These are phyloP conservation scores for Prosapia bicincta DNA, from an alignment of 2,888 invertebrate genomes.

Conservation along the genomic window DNA sequence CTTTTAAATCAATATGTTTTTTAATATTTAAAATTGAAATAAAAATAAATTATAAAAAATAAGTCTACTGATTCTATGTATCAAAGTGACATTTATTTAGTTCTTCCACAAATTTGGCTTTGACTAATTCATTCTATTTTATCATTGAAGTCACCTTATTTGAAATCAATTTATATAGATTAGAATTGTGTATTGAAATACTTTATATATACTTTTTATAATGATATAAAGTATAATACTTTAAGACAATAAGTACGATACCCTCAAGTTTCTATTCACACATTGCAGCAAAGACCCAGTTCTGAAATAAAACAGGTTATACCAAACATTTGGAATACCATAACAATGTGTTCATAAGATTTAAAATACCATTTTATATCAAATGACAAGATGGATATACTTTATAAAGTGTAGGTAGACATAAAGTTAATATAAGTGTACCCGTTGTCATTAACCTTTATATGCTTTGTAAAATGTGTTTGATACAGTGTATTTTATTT, in stretches of 20 bases:
- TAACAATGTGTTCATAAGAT: slow-evolving; percentile 2
- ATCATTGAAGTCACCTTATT: background rate
- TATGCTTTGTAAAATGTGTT: background rate
- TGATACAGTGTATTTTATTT: background rate
- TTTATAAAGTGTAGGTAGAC: background rate
- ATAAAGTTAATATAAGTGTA: background rate
- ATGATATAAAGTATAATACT: background rate
- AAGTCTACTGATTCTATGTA: no score
- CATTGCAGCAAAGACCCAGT: background rate
- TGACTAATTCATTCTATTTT: no score
- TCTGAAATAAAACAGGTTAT: background rate
- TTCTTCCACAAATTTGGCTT: no score
- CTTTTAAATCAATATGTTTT: no score
- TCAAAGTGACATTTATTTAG: no score
- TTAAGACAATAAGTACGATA: background rate
- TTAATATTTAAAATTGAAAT: no score
- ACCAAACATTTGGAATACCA: background rate
- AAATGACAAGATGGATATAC: background rate
- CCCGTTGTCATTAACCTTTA: background rate
- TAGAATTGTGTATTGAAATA: background rate
- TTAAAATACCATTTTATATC: background rate
- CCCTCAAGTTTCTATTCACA: background rate
- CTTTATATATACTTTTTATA: background rate
- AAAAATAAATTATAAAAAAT: no score
- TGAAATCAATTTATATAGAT: background rate